Evolutionary conservation across 2,888 invertebrate genomes (phyloP).

Genomic region (Spicauda simplicius): DNA sequence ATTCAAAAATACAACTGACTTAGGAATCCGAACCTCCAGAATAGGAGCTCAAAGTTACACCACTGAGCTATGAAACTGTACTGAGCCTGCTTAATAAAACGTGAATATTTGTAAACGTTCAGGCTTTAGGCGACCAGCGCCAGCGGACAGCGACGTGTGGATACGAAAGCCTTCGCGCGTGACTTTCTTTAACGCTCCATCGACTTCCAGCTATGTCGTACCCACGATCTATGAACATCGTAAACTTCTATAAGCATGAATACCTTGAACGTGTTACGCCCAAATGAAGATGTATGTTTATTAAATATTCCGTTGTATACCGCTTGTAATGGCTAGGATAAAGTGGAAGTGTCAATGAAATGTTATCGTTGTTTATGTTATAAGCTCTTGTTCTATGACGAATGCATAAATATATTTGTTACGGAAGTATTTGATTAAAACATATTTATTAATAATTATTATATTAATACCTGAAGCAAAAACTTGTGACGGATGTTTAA

Average conservation of each 20-base stretch:
- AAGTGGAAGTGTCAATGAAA: not conserved
- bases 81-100: slow-evolving; percentile 13
- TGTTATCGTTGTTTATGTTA: not conserved
- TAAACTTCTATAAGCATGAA: slow-evolving; percentile 57
- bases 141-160: slow-evolving; percentile 61
- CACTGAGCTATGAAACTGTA: not conserved
- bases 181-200: slow-evolving; percentile 77
- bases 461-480: no score
- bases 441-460: no score
- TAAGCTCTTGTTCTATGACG: not conserved
- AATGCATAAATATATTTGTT: not conserved
- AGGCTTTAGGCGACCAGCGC: slow-evolving; percentile 30
- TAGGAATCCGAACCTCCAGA: no score
- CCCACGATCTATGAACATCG: slow-evolving; percentile 62
- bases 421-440: no score
- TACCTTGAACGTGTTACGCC: slow-evolving; percentile 50
- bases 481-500: no score
- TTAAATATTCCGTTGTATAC: slow-evolving; percentile 30
- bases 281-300: slow-evolving; percentile 47
- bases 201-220: slow-evolving; percentile 72
- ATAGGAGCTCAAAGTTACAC: no score
- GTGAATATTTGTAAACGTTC: slow-evolving; percentile 13
- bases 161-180: slow-evolving; percentile 75
- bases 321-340: not conserved
- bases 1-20: no score